Percentiles rank a stretch among this genome's conserved stretches.
Evolutionary conservation across 1,140 invertebrate species (phyloP).

Genomic region (Hylaeus anthracinus): DNA sequence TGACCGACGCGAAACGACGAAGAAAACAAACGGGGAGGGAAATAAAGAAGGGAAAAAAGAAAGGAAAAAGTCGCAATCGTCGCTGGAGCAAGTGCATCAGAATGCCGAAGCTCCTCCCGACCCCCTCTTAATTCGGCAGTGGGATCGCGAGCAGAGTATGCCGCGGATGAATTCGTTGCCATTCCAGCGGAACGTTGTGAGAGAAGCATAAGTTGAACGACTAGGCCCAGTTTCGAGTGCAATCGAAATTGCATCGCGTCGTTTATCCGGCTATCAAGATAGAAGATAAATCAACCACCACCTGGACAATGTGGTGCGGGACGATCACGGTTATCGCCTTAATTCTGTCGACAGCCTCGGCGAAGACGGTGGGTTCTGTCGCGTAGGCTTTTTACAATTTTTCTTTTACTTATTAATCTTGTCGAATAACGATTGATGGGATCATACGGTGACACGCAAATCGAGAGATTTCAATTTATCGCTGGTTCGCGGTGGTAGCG

Average conservation of each 20-base stretch:
- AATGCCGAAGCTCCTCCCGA: slow-evolving; percentile 24
- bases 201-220: slow-evolving; percentile 53
- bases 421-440: no score
- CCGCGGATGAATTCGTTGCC: slow-evolving; percentile 65
- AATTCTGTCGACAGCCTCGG: slow-evolving; percentile 21
- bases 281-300: slow-evolving; percentile 2
- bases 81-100: slow-evolving; percentile 24
- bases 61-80: not conserved
- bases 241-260: slow-evolving; percentile 23
- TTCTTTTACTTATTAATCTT: no score
- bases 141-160: slow-evolving; percentile 42
- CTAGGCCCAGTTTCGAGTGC: slow-evolving; percentile 32
- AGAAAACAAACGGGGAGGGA: not conserved
- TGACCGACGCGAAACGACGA: not conserved
- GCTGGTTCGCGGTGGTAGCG: not conserved
- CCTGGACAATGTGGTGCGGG: slow-evolving; percentile 51
- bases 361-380: slow-evolving; percentile 42
- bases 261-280: slow-evolving; percentile 6
- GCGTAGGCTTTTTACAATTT: not conserved
- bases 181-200: slow-evolving; percentile 62
- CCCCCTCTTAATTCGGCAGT: slow-evolving; percentile 55
- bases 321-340: slow-evolving; percentile 43
- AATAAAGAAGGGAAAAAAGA: not conserved
- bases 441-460: not conserved
- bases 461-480: slow-evolving; percentile 13